Percentiles rank a stretch among this genome's conserved stretches.
Evolutionary conservation across 1,140 invertebrate genomes (phyloP).

Genomic region (Lysiphlebus fabarum): DNA sequence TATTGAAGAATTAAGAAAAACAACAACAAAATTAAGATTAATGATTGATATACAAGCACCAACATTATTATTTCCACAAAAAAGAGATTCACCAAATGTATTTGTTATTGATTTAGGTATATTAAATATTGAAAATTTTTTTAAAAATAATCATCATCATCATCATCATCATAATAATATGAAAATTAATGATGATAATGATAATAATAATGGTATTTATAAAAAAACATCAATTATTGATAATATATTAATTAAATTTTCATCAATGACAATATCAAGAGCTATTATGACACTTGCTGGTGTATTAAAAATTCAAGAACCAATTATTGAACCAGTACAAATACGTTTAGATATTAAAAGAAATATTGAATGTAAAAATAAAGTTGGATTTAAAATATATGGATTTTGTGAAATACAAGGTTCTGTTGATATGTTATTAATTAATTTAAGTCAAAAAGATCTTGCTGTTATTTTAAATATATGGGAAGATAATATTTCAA

Average conservation of each 20-base stretch:
- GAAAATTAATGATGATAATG: slow-evolving; percentile 29
- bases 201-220: not conserved
- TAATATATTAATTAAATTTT: slow-evolving; percentile 68
- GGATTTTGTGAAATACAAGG: slow-evolving; percentile 65
- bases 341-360: slow-evolving; percentile 73
- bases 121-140: slow-evolving; percentile 75
- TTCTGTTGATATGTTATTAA: slow-evolving; percentile 63
- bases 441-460: slow-evolving; percentile 73
- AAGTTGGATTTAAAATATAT: slow-evolving; percentile 38
- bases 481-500: slow-evolving; percentile 64
- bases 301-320: slow-evolving; percentile 68
- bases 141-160: slow-evolving; percentile 69
- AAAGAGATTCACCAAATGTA: slow-evolving; percentile 75
- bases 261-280: slow-evolving; percentile 66
- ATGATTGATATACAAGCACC: slow-evolving; percentile 73
- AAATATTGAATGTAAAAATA: slow-evolving; percentile 49
- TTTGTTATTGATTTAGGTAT: slow-evolving; percentile 74
- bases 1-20: slow-evolving; percentile 58
- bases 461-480: slow-evolving; percentile 66
- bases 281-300: slow-evolving; percentile 71
- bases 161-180: too few relatives aligned
- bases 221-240: slow-evolving; percentile 57
- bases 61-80: slow-evolving; percentile 74
- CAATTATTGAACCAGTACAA: slow-evolving; percentile 72
- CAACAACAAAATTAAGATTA: slow-evolving; percentile 65